phyloP scores from a whole-genome alignment of 2,797 vertebrate species.

The Aphelocoma californica region DNA sequence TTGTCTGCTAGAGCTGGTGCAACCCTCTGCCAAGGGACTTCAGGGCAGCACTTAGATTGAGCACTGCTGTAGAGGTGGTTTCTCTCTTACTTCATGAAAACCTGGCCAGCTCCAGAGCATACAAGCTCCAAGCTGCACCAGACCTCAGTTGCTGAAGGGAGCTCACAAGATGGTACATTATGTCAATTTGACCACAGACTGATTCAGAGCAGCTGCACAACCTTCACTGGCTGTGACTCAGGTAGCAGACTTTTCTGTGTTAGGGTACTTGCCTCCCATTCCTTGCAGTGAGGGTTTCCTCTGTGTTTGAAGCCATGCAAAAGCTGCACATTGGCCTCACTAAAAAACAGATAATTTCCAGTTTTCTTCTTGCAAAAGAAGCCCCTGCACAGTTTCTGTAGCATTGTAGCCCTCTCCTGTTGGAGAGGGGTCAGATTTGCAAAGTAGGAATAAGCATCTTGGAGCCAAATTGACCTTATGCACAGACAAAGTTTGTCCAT shows the following conservation, averaged over 20 bases:
- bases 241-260: not conserved
- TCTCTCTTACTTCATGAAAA: not conserved
- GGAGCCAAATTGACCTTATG: not conserved
- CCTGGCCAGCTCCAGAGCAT: accelerated
- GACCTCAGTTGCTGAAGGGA: not conserved
- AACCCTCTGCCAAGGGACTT: not conserved
- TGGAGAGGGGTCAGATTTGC: not conserved
- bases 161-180: not conserved
- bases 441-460: not conserved
- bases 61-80: not conserved
- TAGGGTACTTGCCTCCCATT: not conserved
- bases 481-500: not conserved
- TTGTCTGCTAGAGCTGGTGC: not conserved
- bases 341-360: not conserved
- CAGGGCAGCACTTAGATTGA: not conserved
- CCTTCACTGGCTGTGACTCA: not conserved
- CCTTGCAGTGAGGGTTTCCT: not conserved
- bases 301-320: not conserved
- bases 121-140: not conserved
- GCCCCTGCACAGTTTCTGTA: not conserved
- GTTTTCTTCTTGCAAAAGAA: not conserved
- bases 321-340: not conserved
- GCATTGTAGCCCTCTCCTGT: not conserved
- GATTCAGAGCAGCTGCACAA: not conserved
- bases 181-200: not conserved